Percentiles rank a stretch among this genome's conserved stretches.
phyloP scores from a whole-genome alignment of 2,797 vertebrate species.

The Apodemus agrarius region DNA sequence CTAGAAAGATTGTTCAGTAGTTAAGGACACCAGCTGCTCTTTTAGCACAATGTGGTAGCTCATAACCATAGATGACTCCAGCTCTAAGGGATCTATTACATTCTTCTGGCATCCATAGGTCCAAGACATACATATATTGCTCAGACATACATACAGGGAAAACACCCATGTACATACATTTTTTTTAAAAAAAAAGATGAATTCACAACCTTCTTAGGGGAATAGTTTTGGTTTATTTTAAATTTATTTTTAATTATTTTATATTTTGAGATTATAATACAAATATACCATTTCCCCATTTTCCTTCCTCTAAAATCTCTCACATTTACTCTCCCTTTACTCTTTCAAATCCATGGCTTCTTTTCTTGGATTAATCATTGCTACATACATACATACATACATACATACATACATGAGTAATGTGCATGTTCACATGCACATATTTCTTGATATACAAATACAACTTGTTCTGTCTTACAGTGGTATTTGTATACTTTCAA shows the following conservation, averaged over 20 bases:
- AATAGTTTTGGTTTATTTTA: not conserved
- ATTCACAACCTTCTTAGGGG: not conserved
- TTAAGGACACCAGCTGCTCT: not conserved
- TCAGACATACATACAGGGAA: not conserved
- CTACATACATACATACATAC: not conserved
- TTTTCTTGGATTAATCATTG: not conserved
- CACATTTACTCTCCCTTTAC: not conserved
- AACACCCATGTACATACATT: not conserved
- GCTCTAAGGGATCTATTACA: not conserved
- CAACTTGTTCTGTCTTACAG: not conserved
- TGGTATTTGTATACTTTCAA: not conserved
- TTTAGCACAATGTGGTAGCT: not conserved
- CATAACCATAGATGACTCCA: too few species aligned
- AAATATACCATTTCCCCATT: not conserved
- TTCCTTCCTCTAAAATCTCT: too few species aligned
- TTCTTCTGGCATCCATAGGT: not conserved
- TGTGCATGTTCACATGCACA: not conserved
- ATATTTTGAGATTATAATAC: not conserved
- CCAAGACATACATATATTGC: not conserved
- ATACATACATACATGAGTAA: not conserved
- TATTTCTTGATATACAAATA: not conserved
- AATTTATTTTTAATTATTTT: not conserved
- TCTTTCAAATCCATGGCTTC: not conserved
- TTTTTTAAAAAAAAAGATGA: too few species aligned
- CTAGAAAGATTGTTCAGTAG: not conserved